Percentiles rank a stretch among this genome's conserved stretches.
phyloP scores from a whole-genome alignment of 2,797 vertebrate species.

The Amniataba percoides region DNA sequence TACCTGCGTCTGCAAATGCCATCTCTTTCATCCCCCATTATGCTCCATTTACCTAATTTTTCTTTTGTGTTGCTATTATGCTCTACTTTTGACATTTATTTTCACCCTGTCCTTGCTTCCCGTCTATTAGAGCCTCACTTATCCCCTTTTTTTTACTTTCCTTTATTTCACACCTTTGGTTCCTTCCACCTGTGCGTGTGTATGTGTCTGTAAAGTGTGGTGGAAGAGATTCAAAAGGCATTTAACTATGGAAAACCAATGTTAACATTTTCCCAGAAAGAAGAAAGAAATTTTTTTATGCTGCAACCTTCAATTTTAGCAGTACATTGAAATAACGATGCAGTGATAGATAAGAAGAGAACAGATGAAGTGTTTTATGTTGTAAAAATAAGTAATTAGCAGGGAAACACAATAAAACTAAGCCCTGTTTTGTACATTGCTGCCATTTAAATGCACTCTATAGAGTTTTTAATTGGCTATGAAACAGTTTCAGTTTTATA shows the following conservation, averaged over 20 bases:
- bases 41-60: slow-evolving; percentile 70
- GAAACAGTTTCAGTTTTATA: too few species aligned
- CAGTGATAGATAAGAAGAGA: background rate
- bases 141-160: slow-evolving; percentile 27
- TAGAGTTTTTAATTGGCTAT: too few species aligned
- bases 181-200: background rate
- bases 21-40: slow-evolving; percentile 70
- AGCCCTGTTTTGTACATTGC: background rate
- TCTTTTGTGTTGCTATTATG: slow-evolving; percentile 59
- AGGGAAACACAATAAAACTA: background rate
- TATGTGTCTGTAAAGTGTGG: background rate
- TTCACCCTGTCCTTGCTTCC: slow-evolving; percentile 42
- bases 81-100: slow-evolving; percentile 64
- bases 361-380: background rate
- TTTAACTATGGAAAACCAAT: slow-evolving; percentile 22
- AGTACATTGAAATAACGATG: background rate
- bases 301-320: background rate
- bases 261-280: background rate
- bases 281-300: background rate
- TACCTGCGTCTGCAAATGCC: slow-evolving; percentile 70
- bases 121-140: slow-evolving; percentile 50
- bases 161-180: slow-evolving; percentile 46
- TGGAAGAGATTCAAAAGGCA: slow-evolving; percentile 16
- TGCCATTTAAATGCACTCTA: background rate
- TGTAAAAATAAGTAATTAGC: background rate